A percentile compares a stretch with the other conserved stretches of the same genome.
Evolutionary conservation across 2,113 vertebrate species (phyloP).

Genomic region (Choloepus hoffmanni): DNA sequence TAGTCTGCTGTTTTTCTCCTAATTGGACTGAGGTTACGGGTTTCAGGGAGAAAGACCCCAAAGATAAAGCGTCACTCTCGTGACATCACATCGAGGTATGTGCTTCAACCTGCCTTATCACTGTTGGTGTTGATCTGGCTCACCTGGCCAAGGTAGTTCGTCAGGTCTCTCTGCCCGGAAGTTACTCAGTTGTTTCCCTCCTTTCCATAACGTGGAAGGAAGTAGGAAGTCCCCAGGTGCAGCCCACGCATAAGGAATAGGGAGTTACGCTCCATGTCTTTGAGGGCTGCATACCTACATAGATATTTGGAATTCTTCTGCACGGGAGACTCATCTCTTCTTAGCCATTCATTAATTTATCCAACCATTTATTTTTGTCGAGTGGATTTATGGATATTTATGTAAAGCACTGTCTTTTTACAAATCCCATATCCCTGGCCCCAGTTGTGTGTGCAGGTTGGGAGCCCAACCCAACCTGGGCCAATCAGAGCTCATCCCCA

Average conservation of each 20-base stretch:
- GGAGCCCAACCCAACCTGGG: background rate
- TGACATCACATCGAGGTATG: background rate
- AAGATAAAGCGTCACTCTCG: background rate
- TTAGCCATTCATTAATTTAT: background rate
- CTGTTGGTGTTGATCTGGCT: background rate
- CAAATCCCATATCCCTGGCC: background rate
- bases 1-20: background rate
- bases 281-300: background rate
- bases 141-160: background rate
- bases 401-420: background rate
- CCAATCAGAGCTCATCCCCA: background rate
- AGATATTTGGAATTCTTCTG: background rate
- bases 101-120: no score
- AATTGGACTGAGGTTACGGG: background rate
- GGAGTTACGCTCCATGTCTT: background rate
- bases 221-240: background rate
- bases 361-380: background rate
- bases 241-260: background rate
- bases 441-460: background rate
- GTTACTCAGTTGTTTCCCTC: background rate
- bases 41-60: background rate
- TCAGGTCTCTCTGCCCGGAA: background rate
- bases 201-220: background rate
- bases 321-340: background rate
- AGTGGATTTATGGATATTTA: background rate